Percentiles rank a stretch among this genome's conserved stretches.
These are phyloP conservation scores for Holcopasites calliopsidis DNA, from an alignment of 1,140 invertebrate genomes.

Conservation along the genomic window DNA sequence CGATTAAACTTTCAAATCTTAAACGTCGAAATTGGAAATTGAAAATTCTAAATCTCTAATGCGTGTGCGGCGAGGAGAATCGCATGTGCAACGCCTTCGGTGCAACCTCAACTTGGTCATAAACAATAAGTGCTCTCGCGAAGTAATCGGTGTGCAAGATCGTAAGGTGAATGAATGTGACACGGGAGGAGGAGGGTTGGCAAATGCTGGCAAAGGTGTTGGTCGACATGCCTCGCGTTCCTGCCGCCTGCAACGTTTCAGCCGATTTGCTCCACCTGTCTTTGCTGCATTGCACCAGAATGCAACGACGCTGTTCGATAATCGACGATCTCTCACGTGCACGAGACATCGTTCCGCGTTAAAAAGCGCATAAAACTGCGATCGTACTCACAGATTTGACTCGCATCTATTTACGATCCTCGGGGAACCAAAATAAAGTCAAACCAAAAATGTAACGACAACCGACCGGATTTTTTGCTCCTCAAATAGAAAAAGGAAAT, in stretches of 20 bases:
- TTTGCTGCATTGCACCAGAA: slow-evolving; percentile 52
- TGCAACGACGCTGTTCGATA: slow-evolving; percentile 37
- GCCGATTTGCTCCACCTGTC: slow-evolving; percentile 56
- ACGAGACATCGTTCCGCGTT: too few species aligned
- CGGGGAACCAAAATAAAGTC: too few species aligned
- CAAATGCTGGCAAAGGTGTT: slow-evolving; percentile 56
- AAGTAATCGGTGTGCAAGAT: slow-evolving; percentile 27
- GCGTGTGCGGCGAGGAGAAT: neutral
- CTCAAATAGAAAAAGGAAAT: neutral
- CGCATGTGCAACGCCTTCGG: neutral
- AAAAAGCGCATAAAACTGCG: too few species aligned
- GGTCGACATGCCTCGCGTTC: slow-evolving; percentile 53
- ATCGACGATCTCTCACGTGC: slow-evolving; percentile 23
- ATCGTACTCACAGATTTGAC: too few species aligned
- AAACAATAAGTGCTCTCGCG: slow-evolving; percentile 48
- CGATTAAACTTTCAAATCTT: too few species aligned
- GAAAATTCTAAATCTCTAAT: neutral
- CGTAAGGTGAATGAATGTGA: slow-evolving; percentile 57
- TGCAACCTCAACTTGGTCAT: slow-evolving; percentile 4
- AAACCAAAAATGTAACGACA: too few species aligned
- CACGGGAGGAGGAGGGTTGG: slow-evolving; percentile 41
- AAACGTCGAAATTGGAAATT: neutral
- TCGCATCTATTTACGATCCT: too few species aligned
- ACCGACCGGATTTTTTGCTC: too few species aligned
- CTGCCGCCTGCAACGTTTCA: slow-evolving; percentile 45